A percentile compares a stretch with the other conserved stretches of the same genome.
phyloP scores from a whole-genome alignment of 2,888 invertebrate genomes.

The Endotricha flammealis region DNA sequence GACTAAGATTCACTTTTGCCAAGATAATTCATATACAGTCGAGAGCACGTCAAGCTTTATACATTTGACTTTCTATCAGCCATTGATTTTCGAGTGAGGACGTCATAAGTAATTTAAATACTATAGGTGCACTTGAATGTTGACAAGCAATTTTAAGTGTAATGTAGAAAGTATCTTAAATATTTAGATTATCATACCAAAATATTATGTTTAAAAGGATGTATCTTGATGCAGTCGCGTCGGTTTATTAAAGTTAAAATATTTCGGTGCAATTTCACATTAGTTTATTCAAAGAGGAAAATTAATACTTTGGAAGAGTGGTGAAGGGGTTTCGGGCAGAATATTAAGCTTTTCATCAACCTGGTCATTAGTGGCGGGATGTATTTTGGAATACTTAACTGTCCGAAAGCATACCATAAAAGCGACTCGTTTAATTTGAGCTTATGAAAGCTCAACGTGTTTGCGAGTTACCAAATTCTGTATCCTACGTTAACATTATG shows the following conservation, averaged over 20 bases:
- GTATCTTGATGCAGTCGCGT: too few relatives aligned
- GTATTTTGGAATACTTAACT: constrained; percentile 22
- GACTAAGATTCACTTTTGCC: too few relatives aligned
- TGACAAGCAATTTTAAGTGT: background rate
- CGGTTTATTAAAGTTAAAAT: too few relatives aligned
- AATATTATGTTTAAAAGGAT: constrained; percentile 5
- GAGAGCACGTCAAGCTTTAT: too few relatives aligned
- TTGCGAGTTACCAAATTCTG: too few relatives aligned
- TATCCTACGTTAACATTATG: too few relatives aligned
- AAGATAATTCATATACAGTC: too few relatives aligned
- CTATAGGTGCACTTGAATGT: background rate
- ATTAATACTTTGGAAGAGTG: constrained; percentile 57
- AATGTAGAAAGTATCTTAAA: too few relatives aligned
- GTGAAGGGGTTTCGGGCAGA: constrained; percentile 37
- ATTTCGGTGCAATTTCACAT: constrained; percentile 24
- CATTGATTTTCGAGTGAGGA: too few relatives aligned
- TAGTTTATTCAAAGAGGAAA: constrained; percentile 51
- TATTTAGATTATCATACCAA: too few relatives aligned
- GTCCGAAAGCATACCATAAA: constrained; percentile 23
- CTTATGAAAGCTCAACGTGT: constrained; percentile 23
- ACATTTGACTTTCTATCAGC: too few relatives aligned
- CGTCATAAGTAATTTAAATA: too few relatives aligned
- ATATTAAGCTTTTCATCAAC: constrained; percentile 61
- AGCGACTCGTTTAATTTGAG: constrained; percentile 30
- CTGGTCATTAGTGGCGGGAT: constrained; percentile 38